Percentiles rank a stretch among this genome's conserved stretches.
These are phyloP conservation scores for Stegodyphus mimosarum DNA, from an alignment of 1,140 invertebrate species.

Conservation along the genomic window DNA sequence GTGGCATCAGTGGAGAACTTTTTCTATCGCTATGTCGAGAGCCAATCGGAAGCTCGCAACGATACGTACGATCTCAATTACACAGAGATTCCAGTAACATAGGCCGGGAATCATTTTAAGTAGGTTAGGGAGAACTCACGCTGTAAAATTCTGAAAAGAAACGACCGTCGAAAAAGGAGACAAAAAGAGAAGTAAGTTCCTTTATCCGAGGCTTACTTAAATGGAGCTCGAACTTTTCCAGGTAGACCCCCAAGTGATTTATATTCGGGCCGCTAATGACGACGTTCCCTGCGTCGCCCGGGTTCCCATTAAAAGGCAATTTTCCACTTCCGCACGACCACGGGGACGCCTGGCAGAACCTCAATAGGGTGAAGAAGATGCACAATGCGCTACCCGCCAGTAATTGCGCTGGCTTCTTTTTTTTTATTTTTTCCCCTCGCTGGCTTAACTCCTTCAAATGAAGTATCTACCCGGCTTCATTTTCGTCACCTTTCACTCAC, in stretches of 20 bases:
- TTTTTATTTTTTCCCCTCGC: constrained; percentile 1
- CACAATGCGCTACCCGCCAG: constrained; percentile 46
- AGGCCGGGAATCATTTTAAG: constrained; percentile 58
- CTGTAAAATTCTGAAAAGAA: background rate
- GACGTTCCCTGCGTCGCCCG: constrained; percentile 38
- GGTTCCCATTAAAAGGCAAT: constrained; percentile 58
- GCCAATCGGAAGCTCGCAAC: constrained; percentile 42
- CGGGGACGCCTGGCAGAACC: constrained; percentile 36
- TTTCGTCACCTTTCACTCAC: constrained; percentile 43
- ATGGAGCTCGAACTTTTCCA: constrained; percentile 52
- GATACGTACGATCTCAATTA: constrained; percentile 46
- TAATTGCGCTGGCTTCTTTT: constrained; percentile 43
- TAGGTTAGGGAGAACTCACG: constrained; percentile 42
- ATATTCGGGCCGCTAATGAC: constrained; percentile 60
- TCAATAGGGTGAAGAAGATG: constrained; percentile 42
- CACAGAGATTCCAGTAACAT: constrained; percentile 39
- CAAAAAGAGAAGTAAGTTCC: constrained; percentile 34
- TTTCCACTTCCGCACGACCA: constrained; percentile 57
- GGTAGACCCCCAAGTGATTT: constrained; percentile 54
- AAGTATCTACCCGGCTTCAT: constrained; percentile 38
- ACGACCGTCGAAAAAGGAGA: constrained; percentile 44
- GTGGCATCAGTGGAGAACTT: constrained; percentile 34
- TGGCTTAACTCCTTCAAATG: constrained; percentile 34
- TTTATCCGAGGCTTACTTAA: constrained; percentile 49
- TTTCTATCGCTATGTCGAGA: constrained; percentile 5